These are phyloP conservation scores for Archips crataeganus DNA, from an alignment of 2,888 invertebrate species.

Conservation along the genomic window DNA sequence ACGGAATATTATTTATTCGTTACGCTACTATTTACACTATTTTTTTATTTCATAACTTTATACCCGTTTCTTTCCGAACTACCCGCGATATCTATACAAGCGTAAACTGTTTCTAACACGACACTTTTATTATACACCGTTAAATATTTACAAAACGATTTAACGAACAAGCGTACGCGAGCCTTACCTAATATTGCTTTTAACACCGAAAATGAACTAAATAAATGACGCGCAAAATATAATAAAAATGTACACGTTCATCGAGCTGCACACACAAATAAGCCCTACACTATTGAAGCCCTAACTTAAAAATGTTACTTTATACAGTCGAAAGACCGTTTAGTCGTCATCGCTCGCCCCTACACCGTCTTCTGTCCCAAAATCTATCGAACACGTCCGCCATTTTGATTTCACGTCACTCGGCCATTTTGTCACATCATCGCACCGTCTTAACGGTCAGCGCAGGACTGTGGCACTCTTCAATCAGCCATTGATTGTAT, in stretches of 20 bases:
- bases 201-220: conserved; percentile 48
- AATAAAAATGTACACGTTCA: conserved; percentile 52
- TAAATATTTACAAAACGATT: conserved; percentile 45
- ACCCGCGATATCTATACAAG: conserved; percentile 51
- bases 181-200: conserved; percentile 69
- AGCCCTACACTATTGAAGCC: conserved; percentile 68
- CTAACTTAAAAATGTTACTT: conserved; percentile 61
- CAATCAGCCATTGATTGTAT: conserved; percentile 55
- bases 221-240: conserved; percentile 43
- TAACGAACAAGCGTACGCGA: conserved; percentile 44
- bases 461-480: conserved; percentile 19
- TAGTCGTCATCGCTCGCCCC: conserved; percentile 71
- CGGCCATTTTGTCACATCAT: conserved; percentile 38
- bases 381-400: conserved; percentile 73
- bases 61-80: conserved; percentile 66
- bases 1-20: conserved; percentile 58
- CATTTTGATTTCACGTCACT: conserved; percentile 60
- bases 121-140: conserved; percentile 18
- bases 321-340: conserved; percentile 65
- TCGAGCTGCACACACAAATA: conserved; percentile 74
- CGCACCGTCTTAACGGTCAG: conserved; percentile 44
- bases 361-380: conserved; percentile 77
- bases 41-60: conserved; percentile 45
- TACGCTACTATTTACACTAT: conserved; percentile 44
- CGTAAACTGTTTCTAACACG: conserved; percentile 33